Conservation (phyloP, 2,113 vertebrate species). For the Heloderma charlesbogerti region DNA sequence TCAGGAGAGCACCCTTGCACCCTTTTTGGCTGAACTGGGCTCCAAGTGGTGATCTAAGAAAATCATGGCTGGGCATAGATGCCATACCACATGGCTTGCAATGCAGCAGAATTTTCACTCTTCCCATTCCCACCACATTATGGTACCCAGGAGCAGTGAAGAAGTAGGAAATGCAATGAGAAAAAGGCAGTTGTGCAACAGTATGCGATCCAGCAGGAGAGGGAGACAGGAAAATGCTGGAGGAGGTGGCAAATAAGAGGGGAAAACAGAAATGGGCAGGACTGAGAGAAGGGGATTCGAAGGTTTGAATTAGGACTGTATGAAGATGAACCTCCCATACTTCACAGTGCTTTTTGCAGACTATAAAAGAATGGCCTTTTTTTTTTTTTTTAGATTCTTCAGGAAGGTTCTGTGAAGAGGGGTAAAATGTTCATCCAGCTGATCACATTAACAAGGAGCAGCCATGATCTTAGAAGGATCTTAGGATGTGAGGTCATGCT, state of each 20-base stretch:
- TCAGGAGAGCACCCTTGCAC: not conserved
- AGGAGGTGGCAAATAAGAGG: not conserved
- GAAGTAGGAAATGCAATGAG: not conserved
- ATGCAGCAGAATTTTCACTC: not conserved
- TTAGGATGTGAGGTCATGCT: not conserved
- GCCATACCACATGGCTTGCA: not conserved
- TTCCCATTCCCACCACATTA: constrained; percentile 36
- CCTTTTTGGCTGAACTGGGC: not conserved
- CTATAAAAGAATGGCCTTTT: not conserved
- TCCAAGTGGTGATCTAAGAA: not conserved
- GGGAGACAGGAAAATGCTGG: not conserved
- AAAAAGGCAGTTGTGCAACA: not conserved
- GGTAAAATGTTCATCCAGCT: not conserved
- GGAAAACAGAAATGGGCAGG: too few relatives aligned
- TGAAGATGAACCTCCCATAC: not conserved
- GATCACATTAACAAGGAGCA: not conserved
- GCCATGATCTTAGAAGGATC: not conserved
- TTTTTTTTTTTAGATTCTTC: not conserved
- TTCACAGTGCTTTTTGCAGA: not conserved
- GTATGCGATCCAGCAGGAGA: not conserved
- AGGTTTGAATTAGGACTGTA: not conserved
- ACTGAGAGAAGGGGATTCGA: not conserved
- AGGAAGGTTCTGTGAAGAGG: not conserved
- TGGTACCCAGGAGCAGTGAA: constrained; percentile 42
- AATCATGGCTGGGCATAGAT: not conserved